Conservation (phyloP, 2,797 vertebrate genomes). For the Myiotriccus ornatus region DNA sequence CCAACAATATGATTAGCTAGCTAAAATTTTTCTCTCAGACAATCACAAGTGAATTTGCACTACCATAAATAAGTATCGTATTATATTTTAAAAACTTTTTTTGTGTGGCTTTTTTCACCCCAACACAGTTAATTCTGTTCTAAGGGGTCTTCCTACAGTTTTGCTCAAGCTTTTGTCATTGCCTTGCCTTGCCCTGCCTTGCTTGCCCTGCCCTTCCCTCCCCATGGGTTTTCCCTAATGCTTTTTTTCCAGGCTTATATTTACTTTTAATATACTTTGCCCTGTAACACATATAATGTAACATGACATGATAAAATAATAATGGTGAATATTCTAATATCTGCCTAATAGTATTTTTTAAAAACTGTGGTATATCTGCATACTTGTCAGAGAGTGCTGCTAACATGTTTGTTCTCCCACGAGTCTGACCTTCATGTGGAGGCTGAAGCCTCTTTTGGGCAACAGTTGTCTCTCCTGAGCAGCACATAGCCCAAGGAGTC, state of each 20-base stretch:
- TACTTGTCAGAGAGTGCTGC: neutral
- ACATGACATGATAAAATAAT: neutral
- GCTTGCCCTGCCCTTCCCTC: neutral
- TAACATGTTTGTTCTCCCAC: neutral
- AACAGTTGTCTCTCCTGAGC: neutral
- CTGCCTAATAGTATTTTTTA: neutral
- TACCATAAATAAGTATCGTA: neutral
- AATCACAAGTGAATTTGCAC: neutral
- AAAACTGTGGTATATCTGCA: neutral
- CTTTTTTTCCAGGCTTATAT: neutral
- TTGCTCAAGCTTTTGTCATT: neutral
- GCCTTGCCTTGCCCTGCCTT: neutral
- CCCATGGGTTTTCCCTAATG: neutral
- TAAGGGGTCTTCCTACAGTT: neutral
- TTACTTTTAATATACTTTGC: neutral
- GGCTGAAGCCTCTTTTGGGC: neutral
- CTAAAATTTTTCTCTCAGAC: neutral
- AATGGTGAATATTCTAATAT: neutral
- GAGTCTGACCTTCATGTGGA: neutral
- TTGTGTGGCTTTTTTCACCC: neutral
- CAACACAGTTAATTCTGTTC: neutral
- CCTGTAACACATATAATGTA: neutral
- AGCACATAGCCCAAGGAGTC: accelerated
- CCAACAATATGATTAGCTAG: neutral
- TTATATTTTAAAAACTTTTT: neutral